Evolutionary conservation across 2,888 invertebrate species (phyloP).

Genomic region (Blastobasis adustella): DNA sequence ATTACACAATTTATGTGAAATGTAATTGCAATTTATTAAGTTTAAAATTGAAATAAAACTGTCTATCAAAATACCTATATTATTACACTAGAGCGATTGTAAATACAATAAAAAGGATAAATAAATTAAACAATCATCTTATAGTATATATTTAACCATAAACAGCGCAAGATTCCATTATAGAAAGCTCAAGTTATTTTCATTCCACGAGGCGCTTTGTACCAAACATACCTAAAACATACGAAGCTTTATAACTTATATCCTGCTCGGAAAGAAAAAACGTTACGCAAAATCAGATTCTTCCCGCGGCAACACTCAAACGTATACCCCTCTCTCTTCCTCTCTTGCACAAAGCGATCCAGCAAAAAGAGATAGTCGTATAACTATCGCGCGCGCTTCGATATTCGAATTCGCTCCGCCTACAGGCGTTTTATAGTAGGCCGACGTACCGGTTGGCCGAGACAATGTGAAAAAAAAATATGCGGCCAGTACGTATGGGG

Average conservation of each 20-base stretch:
- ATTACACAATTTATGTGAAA: too few species aligned
- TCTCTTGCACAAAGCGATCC: slow-evolving; percentile 7
- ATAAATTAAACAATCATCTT: too few species aligned
- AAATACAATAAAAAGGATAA: too few species aligned
- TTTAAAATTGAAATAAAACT: too few species aligned
- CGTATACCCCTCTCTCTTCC: slow-evolving; percentile 24
- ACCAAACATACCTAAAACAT: background rate
- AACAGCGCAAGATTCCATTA: too few species aligned
- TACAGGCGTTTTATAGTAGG: slow-evolving; percentile 37
- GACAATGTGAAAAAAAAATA: slow-evolving; percentile 52
- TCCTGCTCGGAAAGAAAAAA: slow-evolving; percentile 30
- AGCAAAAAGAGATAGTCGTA: slow-evolving; percentile 26
- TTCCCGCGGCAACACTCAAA: slow-evolving; percentile 11
- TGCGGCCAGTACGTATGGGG: slow-evolving; percentile 35
- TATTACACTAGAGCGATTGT: too few species aligned
- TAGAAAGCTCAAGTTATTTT: too few species aligned
- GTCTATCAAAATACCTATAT: too few species aligned
- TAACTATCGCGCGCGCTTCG: slow-evolving; percentile 6
- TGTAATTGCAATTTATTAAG: too few species aligned
- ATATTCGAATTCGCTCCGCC: slow-evolving; percentile 33
- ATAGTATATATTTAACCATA: too few species aligned
- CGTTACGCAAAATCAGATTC: slow-evolving; percentile 26
- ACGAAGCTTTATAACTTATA: slow-evolving; percentile 19
- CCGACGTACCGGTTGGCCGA: slow-evolving; percentile 45
- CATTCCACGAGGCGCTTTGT: too few species aligned